Evolutionary conservation across 1,140 invertebrate species (phyloP).

Genomic region (Drosophila nigromelanica): DNA sequence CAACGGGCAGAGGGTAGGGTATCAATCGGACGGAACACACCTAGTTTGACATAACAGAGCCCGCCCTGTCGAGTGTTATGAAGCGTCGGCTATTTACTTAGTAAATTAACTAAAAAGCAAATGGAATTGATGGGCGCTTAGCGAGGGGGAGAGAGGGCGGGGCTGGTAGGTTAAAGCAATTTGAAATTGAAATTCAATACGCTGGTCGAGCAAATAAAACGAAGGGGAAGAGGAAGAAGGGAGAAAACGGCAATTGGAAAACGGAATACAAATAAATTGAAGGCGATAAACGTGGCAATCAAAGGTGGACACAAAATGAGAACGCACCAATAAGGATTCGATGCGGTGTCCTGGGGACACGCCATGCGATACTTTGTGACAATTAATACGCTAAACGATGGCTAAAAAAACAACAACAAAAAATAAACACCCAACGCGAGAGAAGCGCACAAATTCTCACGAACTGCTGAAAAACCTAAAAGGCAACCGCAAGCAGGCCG

Average conservation of each 20-base stretch:
- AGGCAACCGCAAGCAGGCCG: constrained; percentile 53
- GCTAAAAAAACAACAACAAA: constrained; percentile 22
- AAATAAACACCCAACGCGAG: constrained; percentile 2
- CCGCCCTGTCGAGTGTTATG: constrained; percentile 37
- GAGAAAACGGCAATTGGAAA: constrained; percentile 30
- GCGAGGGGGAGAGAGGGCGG: neutral
- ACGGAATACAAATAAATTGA: constrained; percentile 77
- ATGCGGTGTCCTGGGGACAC: constrained; percentile 15
- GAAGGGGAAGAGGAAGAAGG: constrained; percentile 10
- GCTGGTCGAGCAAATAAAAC: constrained; percentile 61
- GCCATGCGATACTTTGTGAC: constrained; percentile 75
- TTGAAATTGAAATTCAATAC: constrained; percentile 81
- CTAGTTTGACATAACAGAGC: constrained; percentile 54
- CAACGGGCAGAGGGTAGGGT: constrained; percentile 15
- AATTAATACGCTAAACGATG: constrained; percentile 81
- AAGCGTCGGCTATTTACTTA: constrained; percentile 68
- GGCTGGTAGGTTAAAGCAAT: constrained; percentile 40
- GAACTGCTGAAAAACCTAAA: constrained; percentile 19
- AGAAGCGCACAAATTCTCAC: constrained; percentile 52
- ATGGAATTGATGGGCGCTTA: constrained; percentile 31
- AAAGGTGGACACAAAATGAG: constrained; percentile 47
- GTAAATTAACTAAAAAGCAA: constrained; percentile 79
- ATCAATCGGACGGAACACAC: constrained; percentile 56
- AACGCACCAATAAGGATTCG: constrained; percentile 30
- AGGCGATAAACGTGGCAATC: constrained; percentile 77